Evolutionary conservation across 2,888 invertebrate species (phyloP).

Genomic region (Limnephilus marmoratus): DNA sequence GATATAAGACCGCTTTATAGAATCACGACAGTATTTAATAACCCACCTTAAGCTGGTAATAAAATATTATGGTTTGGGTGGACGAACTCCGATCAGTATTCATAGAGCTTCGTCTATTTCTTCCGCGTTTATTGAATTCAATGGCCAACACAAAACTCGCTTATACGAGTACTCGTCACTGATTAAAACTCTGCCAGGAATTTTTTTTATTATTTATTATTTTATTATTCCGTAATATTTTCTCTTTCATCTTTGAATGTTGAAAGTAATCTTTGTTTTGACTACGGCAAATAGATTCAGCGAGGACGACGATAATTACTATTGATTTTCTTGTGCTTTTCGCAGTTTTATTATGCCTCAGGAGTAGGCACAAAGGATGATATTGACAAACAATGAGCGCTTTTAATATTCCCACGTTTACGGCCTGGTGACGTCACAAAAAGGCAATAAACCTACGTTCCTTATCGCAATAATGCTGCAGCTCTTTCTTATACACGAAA

Average conservation of each 20-base stretch:
- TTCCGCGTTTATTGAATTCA: constrained; percentile 4
- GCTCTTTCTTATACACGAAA: too few species aligned
- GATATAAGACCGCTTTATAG: constrained; percentile 20
- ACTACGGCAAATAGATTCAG: neutral
- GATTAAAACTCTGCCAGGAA: neutral
- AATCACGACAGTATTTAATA: constrained; percentile 29
- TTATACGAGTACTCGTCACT: neutral
- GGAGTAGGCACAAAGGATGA: neutral
- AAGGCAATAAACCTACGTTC: too few species aligned
- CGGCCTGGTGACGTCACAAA: too few species aligned
- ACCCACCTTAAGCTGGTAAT: constrained; percentile 31
- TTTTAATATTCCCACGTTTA: too few species aligned
- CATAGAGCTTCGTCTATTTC: constrained; percentile 11
- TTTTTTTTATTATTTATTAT: neutral
- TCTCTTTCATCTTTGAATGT: neutral
- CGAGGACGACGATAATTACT: neutral
- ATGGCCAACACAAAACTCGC: constrained; percentile 25
- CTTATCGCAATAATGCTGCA: too few species aligned
- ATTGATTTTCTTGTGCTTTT: neutral
- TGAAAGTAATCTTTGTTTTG: neutral
- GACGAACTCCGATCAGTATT: constrained; percentile 36
- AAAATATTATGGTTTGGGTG: constrained; percentile 32
- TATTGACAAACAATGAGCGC: neutral
- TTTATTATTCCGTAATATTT: neutral
- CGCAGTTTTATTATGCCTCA: neutral